Percentiles rank a stretch among this genome's conserved stretches.
phyloP scores from a whole-genome alignment of 2,888 invertebrate species.

The Drosophila cognata region DNA sequence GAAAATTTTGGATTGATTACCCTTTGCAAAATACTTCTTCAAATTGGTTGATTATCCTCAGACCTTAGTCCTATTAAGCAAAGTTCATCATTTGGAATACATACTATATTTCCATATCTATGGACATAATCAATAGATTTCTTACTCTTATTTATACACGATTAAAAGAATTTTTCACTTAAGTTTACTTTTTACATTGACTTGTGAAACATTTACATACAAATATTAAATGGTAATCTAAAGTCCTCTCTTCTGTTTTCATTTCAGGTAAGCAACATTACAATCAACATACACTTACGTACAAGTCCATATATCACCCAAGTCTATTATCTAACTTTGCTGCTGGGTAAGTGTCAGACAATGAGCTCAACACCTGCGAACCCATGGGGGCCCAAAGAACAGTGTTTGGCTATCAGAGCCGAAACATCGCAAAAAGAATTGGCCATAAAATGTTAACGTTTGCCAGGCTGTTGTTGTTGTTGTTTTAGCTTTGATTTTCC shows the following conservation, averaged over 20 bases:
- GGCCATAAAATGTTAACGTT: constrained; percentile 68
- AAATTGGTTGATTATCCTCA: background rate
- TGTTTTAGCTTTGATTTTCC: constrained; percentile 49
- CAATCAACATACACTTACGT: constrained; percentile 16
- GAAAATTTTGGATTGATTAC: background rate
- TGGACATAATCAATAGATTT: background rate
- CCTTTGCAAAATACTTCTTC: background rate
- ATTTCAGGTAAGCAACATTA: constrained; percentile 61
- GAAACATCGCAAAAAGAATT: constrained; percentile 67
- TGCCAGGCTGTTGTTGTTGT: constrained; percentile 9
- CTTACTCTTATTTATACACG: background rate
- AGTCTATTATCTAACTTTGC: constrained; percentile 52
- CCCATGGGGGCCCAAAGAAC: constrained; percentile 46
- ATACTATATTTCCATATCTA: background rate
- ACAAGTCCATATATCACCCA: constrained; percentile 16
- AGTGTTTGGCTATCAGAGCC: constrained; percentile 40
- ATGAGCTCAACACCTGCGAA: constrained; percentile 56
- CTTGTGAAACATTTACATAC: background rate
- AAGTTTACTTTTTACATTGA: background rate
- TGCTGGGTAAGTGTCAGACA: constrained; percentile 41
- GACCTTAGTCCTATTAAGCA: too few species aligned
- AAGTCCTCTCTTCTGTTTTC: constrained; percentile 27
- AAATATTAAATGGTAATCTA: constrained; percentile 38
- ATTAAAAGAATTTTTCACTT: background rate
- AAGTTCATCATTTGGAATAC: background rate